Evolutionary conservation across 2,113 vertebrate genomes (phyloP), one percentile per base, ranked within the genome.

Genomic region (Passer montanus): DNA sequence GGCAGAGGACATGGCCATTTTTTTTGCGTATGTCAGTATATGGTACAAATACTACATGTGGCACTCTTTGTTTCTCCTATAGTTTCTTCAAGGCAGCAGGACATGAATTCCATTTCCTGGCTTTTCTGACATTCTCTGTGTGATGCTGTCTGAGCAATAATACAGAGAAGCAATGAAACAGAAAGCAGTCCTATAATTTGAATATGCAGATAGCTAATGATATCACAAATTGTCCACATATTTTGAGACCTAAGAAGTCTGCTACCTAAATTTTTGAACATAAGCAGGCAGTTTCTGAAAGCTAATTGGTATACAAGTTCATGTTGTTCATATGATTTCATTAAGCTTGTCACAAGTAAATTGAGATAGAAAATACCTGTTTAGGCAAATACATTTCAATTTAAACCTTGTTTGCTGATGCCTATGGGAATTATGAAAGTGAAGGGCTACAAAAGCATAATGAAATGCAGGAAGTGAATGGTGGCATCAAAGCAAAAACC

Each of bases 361-460:
- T 86, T 95, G 68, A 95, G 66, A 94, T 83, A 79, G 90, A 96
- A 96, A 91, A 92, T 89, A 62, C 84, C 43, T 81, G 12, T 95
- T 94, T 94, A 89, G 64, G 37, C 37, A 75, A 94, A 85, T 83
- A 55, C 23, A 62, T 85, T 95, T 96, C 62, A 85, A 91, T 94
- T 88, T 95, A 88, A 86, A 89, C 41, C 46, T 93, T 62, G 55
- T 91, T 96, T 93, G 47, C 44, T 60, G 26, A 46, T 93, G 9
- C 30, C 23, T 75, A 47, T 69, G 55, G 60, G 83, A 73, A 95
- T 82, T 58, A 84, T 46, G 58, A 76, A 84, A 85, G 50, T 39
- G 55, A 96, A 95, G n/a, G 46, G 20, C 27, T 91, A 76, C 46
- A 90, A 90, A 87, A 47, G n/a, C 22, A 19, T 59, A 87, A 92